phyloP scores from a whole-genome alignment of 2,888 invertebrate species.

The Cancer borealis region DNA sequence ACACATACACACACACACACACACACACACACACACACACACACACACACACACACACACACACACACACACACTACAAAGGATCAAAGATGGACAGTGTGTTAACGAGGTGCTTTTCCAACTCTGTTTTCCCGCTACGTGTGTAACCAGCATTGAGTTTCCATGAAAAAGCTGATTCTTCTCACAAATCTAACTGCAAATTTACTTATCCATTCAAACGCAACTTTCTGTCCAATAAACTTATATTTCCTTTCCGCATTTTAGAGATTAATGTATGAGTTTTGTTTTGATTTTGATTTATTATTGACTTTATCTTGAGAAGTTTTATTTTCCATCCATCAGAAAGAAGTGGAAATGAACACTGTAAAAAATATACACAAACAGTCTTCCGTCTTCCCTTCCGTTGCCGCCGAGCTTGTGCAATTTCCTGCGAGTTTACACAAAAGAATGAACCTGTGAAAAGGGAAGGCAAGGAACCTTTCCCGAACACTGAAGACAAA shows the following conservation, averaged over 20 bases:
- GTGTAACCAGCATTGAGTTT: constrained; percentile 2
- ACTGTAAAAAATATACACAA: not conserved
- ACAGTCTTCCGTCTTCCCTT: not conserved
- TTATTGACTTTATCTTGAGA: no score
- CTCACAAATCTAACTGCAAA: not conserved
- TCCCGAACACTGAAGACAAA: not conserved
- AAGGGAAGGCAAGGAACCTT: not conserved
- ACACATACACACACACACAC: constrained; percentile 15
- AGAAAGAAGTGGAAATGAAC: not conserved
- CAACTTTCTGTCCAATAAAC: not conserved
- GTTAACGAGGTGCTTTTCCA: not conserved
- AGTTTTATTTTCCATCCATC: not conserved
- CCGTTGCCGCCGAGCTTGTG: not conserved
- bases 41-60: constrained; percentile 17
- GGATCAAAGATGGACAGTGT: not conserved
- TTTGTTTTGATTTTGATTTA: not conserved
- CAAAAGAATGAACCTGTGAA: not conserved
- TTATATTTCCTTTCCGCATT: no score
- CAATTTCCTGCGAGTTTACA: constrained; percentile 6
- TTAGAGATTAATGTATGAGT: not conserved
- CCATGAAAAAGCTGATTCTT: not conserved
- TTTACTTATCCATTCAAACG: not conserved
- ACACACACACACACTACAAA: not conserved
- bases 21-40: constrained; percentile 12
- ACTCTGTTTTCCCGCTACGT: not conserved